Evolutionary conservation across 64 coral and sea anemone genomes (phyloP).

Genomic region (Porites australiensis): DNA sequence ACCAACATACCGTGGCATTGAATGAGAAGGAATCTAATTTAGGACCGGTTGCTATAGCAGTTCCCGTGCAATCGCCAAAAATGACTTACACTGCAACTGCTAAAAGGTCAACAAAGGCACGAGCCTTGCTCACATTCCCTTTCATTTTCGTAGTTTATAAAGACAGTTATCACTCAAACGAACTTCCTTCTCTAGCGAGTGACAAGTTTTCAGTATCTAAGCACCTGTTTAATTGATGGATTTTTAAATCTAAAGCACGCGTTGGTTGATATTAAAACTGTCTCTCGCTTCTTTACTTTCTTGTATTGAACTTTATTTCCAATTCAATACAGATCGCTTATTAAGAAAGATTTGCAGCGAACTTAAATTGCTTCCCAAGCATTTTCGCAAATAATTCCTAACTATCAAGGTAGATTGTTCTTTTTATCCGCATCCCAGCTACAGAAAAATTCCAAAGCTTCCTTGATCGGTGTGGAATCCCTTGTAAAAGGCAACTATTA

Average conservation of each 20-base stretch:
- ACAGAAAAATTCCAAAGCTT: background rate
- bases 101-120: background rate
- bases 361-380: background rate
- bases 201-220: background rate
- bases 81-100: conserved; percentile 20
- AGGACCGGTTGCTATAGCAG: conserved; percentile 34
- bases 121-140: background rate
- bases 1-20: background rate
- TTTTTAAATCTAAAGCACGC: background rate
- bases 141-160: background rate
- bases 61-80: conserved; percentile 48
- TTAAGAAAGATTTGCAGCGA: background rate
- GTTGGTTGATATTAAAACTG: background rate
- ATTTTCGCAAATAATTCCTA: too few relatives aligned
- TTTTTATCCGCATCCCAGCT: too few relatives aligned
- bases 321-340: too few relatives aligned
- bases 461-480: background rate
- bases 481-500: background rate
- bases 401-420: too few relatives aligned
- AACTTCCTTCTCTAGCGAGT: background rate
- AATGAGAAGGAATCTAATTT: conserved; percentile 44
- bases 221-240: background rate
- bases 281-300: background rate
- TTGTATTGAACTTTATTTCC: background rate
- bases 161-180: background rate